Percentiles rank a stretch among this genome's conserved stretches.
Conservation (phyloP, 1,140 invertebrate genomes). For the Penaeus vannamei region DNA sequence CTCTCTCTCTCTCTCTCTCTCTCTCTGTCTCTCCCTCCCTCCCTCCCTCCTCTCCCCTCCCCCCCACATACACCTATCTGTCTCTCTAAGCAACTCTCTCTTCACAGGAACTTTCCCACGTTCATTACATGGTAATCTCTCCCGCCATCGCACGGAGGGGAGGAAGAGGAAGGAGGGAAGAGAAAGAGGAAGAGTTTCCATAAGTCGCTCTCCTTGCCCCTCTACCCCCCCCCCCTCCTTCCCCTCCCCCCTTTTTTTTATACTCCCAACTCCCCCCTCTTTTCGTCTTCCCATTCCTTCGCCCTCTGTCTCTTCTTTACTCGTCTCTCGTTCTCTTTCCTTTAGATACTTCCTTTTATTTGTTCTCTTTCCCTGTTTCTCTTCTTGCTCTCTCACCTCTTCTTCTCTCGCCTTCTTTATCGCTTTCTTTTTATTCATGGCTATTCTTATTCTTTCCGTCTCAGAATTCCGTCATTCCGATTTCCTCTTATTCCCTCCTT, state of each 20-base stretch:
- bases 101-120: no score
- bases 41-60: not conserved
- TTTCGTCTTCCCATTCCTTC: not conserved
- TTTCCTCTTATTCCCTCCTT: not conserved
- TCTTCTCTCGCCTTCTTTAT: not conserved
- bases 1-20: not conserved
- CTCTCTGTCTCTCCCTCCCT: not conserved
- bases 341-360: no score
- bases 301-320: not conserved
- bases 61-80: constrained; percentile 5
- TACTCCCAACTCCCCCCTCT: not conserved
- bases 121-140: no score
- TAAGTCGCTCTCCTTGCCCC: not conserved
- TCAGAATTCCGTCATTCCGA: not conserved
- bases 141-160: no score
- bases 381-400: not conserved
- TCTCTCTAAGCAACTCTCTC: no score
- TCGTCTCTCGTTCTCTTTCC: not conserved
- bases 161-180: no score
- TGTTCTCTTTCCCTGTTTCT: not conserved
- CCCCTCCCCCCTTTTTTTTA: no score
- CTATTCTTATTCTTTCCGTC: constrained; percentile 11
- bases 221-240: not conserved
- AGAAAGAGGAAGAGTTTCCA: not conserved
- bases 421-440: not conserved